Conservation (phyloP, 2,797 vertebrate species). For the Pseudochirops corinnae region DNA sequence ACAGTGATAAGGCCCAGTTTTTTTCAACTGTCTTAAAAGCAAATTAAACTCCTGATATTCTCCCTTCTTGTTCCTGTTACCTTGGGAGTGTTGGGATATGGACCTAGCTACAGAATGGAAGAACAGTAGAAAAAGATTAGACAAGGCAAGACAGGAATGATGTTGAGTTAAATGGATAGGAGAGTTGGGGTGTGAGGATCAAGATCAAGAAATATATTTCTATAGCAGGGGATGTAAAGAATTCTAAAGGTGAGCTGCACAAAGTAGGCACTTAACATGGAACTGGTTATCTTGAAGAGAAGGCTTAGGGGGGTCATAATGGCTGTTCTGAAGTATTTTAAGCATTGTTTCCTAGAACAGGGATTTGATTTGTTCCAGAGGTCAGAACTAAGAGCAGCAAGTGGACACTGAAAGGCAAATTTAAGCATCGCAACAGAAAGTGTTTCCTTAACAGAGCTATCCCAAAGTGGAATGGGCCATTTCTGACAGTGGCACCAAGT, state of each 20-base stretch:
- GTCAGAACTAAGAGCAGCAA: background rate
- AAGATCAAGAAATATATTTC: background rate
- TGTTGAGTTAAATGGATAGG: background rate
- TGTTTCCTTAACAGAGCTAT: background rate
- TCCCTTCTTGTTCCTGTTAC: background rate
- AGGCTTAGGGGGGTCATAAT: background rate
- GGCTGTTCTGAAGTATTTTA: background rate
- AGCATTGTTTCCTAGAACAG: background rate
- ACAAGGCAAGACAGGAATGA: background rate
- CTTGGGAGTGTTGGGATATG: background rate
- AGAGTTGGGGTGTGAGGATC: background rate
- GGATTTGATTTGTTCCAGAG: background rate
- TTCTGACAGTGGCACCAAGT: background rate
- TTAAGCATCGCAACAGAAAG: background rate
- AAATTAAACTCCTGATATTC: background rate
- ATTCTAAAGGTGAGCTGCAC: background rate
- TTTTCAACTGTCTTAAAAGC: background rate
- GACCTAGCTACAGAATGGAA: background rate
- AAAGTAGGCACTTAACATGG: background rate
- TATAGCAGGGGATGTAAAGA: background rate
- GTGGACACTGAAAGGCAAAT: background rate
- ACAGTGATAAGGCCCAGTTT: background rate
- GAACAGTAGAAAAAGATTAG: background rate
- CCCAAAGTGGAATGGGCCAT: background rate
- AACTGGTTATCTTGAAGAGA: background rate